Conservation (phyloP, 2,113 vertebrate species). For the Cyanoliseus patagonus region DNA sequence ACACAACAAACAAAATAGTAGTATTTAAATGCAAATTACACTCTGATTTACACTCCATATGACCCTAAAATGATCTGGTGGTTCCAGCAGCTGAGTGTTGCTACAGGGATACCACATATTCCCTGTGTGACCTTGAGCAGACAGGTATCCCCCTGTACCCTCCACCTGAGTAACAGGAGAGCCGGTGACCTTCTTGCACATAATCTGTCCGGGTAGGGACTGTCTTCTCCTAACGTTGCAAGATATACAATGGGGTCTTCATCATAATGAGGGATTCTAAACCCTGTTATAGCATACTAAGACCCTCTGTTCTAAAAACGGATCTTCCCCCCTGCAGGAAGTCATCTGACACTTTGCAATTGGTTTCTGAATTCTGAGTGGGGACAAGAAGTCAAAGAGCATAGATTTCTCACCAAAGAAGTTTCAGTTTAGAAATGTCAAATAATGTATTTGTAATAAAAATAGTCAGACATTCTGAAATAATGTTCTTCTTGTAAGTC, state of each 20-base stretch:
- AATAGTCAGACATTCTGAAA: not conserved
- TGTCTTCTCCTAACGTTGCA: not conserved
- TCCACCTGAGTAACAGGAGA: accelerated
- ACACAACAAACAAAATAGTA: not conserved
- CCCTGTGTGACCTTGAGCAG: not conserved
- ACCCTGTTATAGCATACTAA: not conserved
- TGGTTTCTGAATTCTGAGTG: not conserved
- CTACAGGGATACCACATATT: not conserved
- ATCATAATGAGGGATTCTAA: not conserved
- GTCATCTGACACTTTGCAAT: not conserved
- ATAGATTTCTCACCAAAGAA: not conserved
- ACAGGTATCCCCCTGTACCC: not conserved
- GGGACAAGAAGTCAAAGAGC: not conserved
- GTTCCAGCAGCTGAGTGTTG: not conserved
- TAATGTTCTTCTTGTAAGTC: not conserved
- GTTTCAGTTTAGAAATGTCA: not conserved
- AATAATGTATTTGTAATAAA: not conserved
- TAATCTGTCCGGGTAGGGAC: not conserved
- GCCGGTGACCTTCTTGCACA: accelerated
- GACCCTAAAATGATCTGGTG: not conserved
- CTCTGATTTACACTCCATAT: not conserved
- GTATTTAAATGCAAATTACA: not conserved
- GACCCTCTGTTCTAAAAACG: not conserved
- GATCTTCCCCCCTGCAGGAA: not conserved
- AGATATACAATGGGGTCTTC: not conserved